These are phyloP conservation scores for Phyllostomus discolor DNA, from an alignment of 2,113 vertebrate species.

Conservation along the genomic window DNA sequence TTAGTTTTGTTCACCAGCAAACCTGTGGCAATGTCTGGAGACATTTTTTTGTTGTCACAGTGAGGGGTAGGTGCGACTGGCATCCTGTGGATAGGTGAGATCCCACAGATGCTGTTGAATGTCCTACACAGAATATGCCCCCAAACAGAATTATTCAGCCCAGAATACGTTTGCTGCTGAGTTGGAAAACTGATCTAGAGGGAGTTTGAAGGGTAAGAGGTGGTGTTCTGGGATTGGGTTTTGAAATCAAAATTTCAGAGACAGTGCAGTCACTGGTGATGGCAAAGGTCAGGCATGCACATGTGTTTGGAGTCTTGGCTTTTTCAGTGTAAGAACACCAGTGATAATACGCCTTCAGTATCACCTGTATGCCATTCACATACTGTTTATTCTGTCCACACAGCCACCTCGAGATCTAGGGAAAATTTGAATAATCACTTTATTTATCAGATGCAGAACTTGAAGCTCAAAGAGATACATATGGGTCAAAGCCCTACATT, in stretches of 20 bases:
- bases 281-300: background rate
- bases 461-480: background rate
- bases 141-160: background rate
- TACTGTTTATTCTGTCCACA: background rate
- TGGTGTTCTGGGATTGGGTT: background rate
- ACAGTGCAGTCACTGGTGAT: background rate
- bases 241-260: conserved; percentile 22
- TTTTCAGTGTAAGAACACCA: background rate
- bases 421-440: background rate
- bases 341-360: background rate
- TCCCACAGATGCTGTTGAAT: background rate
- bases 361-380: background rate
- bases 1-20: background rate
- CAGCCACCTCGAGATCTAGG: background rate
- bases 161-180: background rate
- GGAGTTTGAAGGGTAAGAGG: background rate
- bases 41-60: background rate
- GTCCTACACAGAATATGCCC: background rate
- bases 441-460: background rate
- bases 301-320: background rate
- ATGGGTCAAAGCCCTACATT: background rate
- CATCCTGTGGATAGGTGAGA: background rate
- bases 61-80: background rate
- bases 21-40: background rate
- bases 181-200: background rate